Evolutionary conservation across 92 coral and sea anemone genomes (phyloP).

Genomic region (Umimayanthus chanpuru): DNA sequence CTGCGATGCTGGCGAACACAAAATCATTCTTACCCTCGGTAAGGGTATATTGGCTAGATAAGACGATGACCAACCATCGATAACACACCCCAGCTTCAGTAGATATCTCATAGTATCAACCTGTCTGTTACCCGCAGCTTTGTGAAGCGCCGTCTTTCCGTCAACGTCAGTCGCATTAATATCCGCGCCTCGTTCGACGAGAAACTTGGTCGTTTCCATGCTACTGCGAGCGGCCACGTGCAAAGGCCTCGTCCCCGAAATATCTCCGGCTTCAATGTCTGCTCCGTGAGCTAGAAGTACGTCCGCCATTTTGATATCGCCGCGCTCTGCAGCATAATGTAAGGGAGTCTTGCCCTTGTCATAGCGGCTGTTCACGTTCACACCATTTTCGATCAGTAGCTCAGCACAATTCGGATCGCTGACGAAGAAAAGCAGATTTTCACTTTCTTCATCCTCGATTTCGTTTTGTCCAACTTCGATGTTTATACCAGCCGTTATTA

Average conservation of each 20-base stretch:
- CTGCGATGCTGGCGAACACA: conserved; percentile 38
- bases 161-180: conserved; percentile 16
- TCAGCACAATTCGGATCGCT: conserved; percentile 35
- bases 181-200: conserved; percentile 32
- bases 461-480: conserved; percentile 8
- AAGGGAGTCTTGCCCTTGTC: conserved; percentile 32
- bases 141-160: conserved; percentile 35
- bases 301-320: conserved; percentile 36
- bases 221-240: conserved; percentile 32
- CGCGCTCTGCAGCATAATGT: conserved; percentile 44
- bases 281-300: conserved; percentile 41
- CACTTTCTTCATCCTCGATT: conserved; percentile 11
- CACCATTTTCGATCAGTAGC: conserved; percentile 29
- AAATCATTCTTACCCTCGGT: conserved; percentile 29
- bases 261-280: conserved; percentile 35
- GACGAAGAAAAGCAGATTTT: conserved; percentile 37
- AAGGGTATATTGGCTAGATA: conserved; percentile 36
- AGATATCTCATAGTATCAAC: conserved; percentile 35
- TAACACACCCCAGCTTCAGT: conserved; percentile 31
- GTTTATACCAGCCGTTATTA: conserved; percentile 19
- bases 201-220: conserved; percentile 33
- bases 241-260: conserved; percentile 36
- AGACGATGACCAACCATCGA: conserved; percentile 37
- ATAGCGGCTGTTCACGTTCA: conserved; percentile 29
- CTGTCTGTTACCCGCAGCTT: conserved; percentile 35